A percentile compares a stretch with the other conserved stretches of the same genome.
Conservation (phyloP, 2,888 invertebrate species). For the Pandemis heparana region DNA sequence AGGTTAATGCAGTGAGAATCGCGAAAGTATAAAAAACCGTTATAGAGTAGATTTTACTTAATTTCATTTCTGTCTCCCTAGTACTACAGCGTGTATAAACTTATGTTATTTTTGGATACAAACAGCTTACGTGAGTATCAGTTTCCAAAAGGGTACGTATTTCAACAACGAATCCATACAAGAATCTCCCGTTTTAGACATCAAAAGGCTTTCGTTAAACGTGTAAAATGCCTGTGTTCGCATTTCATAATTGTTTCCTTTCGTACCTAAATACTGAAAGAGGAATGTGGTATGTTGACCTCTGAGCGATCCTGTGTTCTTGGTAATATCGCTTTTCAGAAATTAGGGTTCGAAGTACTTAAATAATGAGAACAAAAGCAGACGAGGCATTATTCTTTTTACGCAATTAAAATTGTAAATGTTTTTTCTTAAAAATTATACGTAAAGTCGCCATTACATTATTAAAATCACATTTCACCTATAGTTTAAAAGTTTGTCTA, state of each 20-base stretch:
- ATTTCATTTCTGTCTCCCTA: too few relatives aligned
- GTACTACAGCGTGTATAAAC: neutral
- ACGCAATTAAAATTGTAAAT: too few relatives aligned
- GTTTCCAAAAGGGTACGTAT: neutral
- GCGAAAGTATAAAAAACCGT: too few relatives aligned
- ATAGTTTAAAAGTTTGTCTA: too few relatives aligned
- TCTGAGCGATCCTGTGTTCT: conserved; percentile 1
- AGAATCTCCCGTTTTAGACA: conserved; percentile 7
- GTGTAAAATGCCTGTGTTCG: neutral
- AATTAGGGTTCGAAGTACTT: neutral
- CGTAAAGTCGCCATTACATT: too few relatives aligned
- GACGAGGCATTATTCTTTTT: neutral
- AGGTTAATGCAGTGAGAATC: too few relatives aligned
- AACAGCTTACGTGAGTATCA: neutral
- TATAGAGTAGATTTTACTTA: too few relatives aligned
- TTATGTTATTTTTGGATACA: neutral
- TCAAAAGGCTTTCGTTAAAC: conserved; percentile 1
- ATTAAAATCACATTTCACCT: too few relatives aligned
- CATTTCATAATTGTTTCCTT: conserved; percentile 3
- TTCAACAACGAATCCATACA: neutral
- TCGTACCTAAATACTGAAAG: conserved; percentile 1
- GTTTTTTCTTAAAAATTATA: too few relatives aligned
- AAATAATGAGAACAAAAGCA: neutral
- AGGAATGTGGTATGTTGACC: conserved; percentile 4
- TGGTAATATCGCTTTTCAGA: neutral